Evolutionary conservation across 1,140 invertebrate species (phyloP), one percentile per base, ranked within the genome.

Genomic region (Mycetomoellerius zeteki): DNA sequence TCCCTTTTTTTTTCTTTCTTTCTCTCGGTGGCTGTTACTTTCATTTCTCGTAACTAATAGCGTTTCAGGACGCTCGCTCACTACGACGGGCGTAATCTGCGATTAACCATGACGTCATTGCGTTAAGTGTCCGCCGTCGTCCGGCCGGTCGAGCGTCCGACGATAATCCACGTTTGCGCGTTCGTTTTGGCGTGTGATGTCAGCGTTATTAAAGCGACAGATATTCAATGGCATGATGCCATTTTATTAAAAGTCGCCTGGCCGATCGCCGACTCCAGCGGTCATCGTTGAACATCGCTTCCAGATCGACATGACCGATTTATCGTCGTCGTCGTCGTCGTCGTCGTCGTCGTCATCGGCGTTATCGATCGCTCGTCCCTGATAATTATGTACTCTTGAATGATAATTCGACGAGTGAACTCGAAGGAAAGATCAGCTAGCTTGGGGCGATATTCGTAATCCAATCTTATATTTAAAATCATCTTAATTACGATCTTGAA

Each of bases 31-130:
- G 8, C 5, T 3, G 30, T 81, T 73, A 75, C 24, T 84, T 73
- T 60, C 47, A 37, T 60, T 30, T 50, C 69, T 6, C 12, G 14
- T 73, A 73, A 56, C 71, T 73, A 52, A 72, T 27, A 60, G 64
- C 78, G 64, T 21, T 81, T 33, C 65, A 69, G 47, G 37, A 47
- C 21, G 65, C 52, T 47, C 33, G 65, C 67, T 56, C n/a, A 21
- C 80, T 33, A 30, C 33, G 80, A 47, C 67, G 67, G 37, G 47
- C 77, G 64, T 75, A 75, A 84, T 73, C 69, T 84, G n/a, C 30
- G 78, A 81, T 81, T 81, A 81, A 71, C 65, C 33, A 72, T 81
- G 80, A 84, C 69, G 80, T 84, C 80, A 84, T 84, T 50, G 69
- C 69, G 69, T 84, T 75, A 84, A 84, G 54, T 84, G 69, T 60